Evolutionary conservation across 2,113 vertebrate genomes (phyloP), one percentile per base, ranked within the genome.

Genomic region (Prietella phreatophila): DNA sequence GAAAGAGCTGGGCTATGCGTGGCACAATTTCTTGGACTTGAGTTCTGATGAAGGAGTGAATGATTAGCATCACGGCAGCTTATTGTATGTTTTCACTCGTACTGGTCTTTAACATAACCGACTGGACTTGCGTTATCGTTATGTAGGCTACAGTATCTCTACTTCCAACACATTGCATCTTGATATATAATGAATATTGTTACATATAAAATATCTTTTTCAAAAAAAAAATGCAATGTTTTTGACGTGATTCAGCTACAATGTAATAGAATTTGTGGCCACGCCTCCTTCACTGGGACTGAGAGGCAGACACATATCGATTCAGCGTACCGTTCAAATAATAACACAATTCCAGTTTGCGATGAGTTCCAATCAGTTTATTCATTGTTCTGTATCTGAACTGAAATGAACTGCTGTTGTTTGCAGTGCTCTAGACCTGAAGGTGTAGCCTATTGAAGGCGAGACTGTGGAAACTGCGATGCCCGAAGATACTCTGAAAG

Each of bases 401-500:
- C 56, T 83, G 30, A 55, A 58, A 50, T 60, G 4, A 82, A 36
- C 9, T 39, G 11, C 19, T 39, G 39, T 50, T 73, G 15, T 71
- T 75, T 58, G 20, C 83, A 60, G 83, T 4, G 53, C 50, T 22
- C 50, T 67, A 33, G 67, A 75, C 50, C 55, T 36, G 10, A 65
- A 53, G 76, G 60, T 27, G 47, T 58, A 50, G 83, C 61, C 33
- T 71, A 85, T n/a, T 42, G 87, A 71, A n/a, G 53, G 50, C 33
- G 39, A 50, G 63, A 61, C 27, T 65, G 56, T 56, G 42, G 25
- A 61, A 33, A 91, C 92, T 90, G 94, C 93, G 47, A 99, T 99
- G 98, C 96, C 95, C 42, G 96, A 96, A 88, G 96, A 98, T 20
- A 93, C 94, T 0, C 90, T 93, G 53, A 97, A 97, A 91, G 96